Evolutionary conservation across 2,113 vertebrate genomes (phyloP).

Genomic region (Nesoenas mayeri): DNA sequence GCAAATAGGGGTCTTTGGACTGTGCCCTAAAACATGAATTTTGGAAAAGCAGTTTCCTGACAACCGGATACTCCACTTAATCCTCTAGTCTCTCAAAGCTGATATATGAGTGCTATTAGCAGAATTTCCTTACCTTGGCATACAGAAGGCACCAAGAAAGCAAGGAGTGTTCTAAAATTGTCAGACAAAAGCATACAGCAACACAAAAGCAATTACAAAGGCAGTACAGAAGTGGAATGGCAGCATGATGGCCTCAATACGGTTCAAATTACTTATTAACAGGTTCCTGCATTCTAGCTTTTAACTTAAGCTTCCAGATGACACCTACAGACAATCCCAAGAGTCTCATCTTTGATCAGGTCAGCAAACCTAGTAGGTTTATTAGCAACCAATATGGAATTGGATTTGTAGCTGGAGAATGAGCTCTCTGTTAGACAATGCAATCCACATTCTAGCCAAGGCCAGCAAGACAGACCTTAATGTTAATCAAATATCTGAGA

Average conservation of each 20-base stretch:
- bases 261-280: neutral
- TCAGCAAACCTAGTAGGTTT: neutral
- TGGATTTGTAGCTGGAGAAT: neutral
- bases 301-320: neutral
- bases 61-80: neutral
- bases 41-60: neutral
- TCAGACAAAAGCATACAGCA: neutral
- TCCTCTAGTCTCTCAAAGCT: neutral
- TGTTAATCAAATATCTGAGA: neutral
- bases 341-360: neutral
- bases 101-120: neutral
- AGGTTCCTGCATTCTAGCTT: neutral
- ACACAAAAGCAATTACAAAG: neutral
- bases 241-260: neutral
- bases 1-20: neutral
- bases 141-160: neutral
- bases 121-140: neutral
- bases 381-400: neutral
- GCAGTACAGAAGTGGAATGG: neutral
- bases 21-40: neutral
- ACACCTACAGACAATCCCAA: neutral
- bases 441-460: neutral
- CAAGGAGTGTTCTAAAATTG: neutral
- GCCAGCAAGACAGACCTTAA: neutral
- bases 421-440: neutral